Base-by-base conservation (phyloP, 1,140 invertebrate genomes). In the Euura lappo region DNA sequence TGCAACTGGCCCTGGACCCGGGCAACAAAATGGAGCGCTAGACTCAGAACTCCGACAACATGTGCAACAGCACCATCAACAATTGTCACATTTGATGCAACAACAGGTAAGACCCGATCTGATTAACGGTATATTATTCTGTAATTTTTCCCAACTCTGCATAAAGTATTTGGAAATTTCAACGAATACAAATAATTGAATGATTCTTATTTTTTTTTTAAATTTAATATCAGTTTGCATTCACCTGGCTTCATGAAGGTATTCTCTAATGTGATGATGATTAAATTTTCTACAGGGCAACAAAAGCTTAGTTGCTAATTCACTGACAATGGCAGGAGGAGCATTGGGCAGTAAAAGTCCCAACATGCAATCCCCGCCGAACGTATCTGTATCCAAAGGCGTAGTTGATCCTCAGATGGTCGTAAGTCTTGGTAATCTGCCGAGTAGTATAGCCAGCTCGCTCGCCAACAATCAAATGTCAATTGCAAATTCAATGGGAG, bases 291-390 rank as follows among this genome's bases (percentile, higher is more conserved):
- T 84, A 72, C 89, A 94, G 92, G 91, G 92, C 74, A 94, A 92
- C 80, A 94, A 95, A 84, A 88, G 88, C 84, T 89, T 94, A 87
- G 92, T 94, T 69, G 88, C 91, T 75, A 93, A 94, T 80, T 88
- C 90, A 74, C 87, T 92, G 77, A 91, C 91, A 42, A 91, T 94
- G 89, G 89, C 91, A 68, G 90, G 91, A 81, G 93, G 91, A 81
- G 91, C 91, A 77, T 88, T 94, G 81, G 93, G 93, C 74, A 95
- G 90, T 84, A 95, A 94, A 81, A 94, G 93, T 85, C 93, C 93
- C 67, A 95, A 93, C 80, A 88, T 96, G 83, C 94, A 95, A 85
- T 95, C 94, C 65, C 93, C 94, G 68, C 93, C 93, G 8, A 94
- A 95, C 81, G 92, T 94, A 72, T 90, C 90, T 43, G 90, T 91